Evolutionary conservation across 2,888 invertebrate genomes (phyloP).

Genomic region (Nymphalis c-album): DNA sequence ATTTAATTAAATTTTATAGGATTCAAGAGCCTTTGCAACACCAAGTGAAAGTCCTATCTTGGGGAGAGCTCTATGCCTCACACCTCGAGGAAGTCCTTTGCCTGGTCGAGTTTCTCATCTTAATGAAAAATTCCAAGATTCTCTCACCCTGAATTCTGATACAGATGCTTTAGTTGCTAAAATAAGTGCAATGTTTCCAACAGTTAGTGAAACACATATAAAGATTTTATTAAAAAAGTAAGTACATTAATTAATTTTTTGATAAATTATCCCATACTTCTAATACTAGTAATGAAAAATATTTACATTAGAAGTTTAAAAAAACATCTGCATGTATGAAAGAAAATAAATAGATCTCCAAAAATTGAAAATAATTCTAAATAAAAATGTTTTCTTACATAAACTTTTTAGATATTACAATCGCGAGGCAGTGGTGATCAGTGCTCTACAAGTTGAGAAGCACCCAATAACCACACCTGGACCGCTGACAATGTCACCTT

Average conservation of each 20-base stretch:
- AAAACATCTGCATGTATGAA: too few species aligned
- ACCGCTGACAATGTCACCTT: conserved; percentile 87
- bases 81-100: conserved; percentile 74
- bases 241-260: conserved; percentile 62
- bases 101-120: conserved; percentile 75
- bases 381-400: background rate
- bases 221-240: conserved; percentile 93
- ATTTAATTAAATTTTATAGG: conserved; percentile 47
- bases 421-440: conserved; percentile 95
- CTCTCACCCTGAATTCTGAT: conserved; percentile 83
- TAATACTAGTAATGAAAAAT: too few species aligned
- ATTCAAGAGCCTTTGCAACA: conserved; percentile 62
- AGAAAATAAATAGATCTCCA: too few species aligned
- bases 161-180: conserved; percentile 88
- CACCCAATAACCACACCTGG: conserved; percentile 94
- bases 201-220: conserved; percentile 93
- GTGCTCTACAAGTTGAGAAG: conserved; percentile 95
- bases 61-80: conserved; percentile 73
- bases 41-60: conserved; percentile 73
- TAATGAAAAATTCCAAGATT: conserved; percentile 82
- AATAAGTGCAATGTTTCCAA: conserved; percentile 94
- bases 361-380: too few species aligned
- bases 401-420: conserved; percentile 89
- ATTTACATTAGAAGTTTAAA: too few species aligned
- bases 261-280: background rate